Evolutionary conservation across 1,140 invertebrate species (phyloP), one percentile per base, ranked within the genome.

Genomic region (Zaprionus tsacasi): DNA sequence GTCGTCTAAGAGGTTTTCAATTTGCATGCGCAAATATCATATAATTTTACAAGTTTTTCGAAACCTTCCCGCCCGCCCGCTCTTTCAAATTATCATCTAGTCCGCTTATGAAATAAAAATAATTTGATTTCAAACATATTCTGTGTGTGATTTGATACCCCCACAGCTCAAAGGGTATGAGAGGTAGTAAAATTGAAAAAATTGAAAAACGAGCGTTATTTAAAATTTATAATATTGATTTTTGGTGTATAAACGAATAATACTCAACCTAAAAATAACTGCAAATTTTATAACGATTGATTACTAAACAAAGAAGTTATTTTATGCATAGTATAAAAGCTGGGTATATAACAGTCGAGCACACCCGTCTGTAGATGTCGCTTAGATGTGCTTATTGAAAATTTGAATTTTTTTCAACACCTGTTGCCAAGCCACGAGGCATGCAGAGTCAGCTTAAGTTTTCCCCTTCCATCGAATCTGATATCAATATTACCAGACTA

Each of bases 21-120:
- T 88, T 83, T 77, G 54, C 77, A 78, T 82, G 67, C 65, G 48
- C 70, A 64, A 70, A 63, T 87, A 65, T 48, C 67, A 78, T 79
- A 72, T 56, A 85, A 72, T 81, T 86, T 76, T 36, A 66, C 64
- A 78, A 80, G 54, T 75, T 87, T 87, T 55, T 17, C 21, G 52
- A 45, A 45, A n/a, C n/a, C 40, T 69, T 56, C 45, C 50, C 7
- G 21, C 27, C 33, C 33, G 33, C 33, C 25, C 15, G 25, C 12
- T 35, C 38, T 27, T 15, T 6, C 10, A 35, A 40, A 61, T 72
- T 48, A 73, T 63, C 64, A 64, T 59, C 40, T 73, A 57, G 17
- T 58, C 43, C 25, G 40, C 58, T 59, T 55, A 55, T 30, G 11
- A 8, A 13, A 27, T 55, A 33, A 27, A 33, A 55, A 10, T 55